Evolutionary conservation across 2,888 invertebrate species (phyloP), one percentile per base, ranked within the genome.

Genomic region (Eutolmus rufibarbis): DNA sequence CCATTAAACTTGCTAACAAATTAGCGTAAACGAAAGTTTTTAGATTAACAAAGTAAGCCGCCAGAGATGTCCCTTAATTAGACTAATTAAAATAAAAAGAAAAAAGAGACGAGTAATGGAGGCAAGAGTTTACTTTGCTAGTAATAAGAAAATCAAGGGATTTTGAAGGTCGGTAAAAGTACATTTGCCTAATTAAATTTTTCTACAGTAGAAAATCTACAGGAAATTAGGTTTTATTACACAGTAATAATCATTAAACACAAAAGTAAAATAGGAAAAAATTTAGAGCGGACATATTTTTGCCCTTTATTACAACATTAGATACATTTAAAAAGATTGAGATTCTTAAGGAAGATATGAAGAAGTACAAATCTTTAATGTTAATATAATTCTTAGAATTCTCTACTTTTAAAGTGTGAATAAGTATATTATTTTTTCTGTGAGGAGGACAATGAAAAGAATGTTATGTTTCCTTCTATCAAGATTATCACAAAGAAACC

Each of bases 1-100:
- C 76, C 37, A 76, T 76, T 76, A 76, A 37, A 76, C 76, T 76
- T 76, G 34, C 76, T 40, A 37, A 76, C 76, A 76, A 76, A 76
- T 37, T 76, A 76, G 34, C 76, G 40, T 37, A 76, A 76, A n/a
- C 37, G n/a, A 40, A 76, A 66, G 12, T 40, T 76, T 76, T 76
- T 28, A 34, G 76, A 76, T 76, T 76, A 37, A 19, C 37, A n/a
- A 76, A 76, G 37, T 76, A 37, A 76, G 76, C 76, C 31, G 40
- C 37, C 9, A n/a, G 37, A 37, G 19, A 40, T 76, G 37, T 76
- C 76, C 34, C 40, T 76, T 76, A 76, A 76, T 76, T 76, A 76
- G n/a, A 37, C 37, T 76, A 31, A 31, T 76, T 76, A 28, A 76
- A 19, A 37, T n/a, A 34, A 76, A 37, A 19, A 76, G 37, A 40